These are phyloP conservation scores for Eupristina koningsbergeri DNA, from an alignment of 1,140 invertebrate genomes.

Conservation along the genomic window DNA sequence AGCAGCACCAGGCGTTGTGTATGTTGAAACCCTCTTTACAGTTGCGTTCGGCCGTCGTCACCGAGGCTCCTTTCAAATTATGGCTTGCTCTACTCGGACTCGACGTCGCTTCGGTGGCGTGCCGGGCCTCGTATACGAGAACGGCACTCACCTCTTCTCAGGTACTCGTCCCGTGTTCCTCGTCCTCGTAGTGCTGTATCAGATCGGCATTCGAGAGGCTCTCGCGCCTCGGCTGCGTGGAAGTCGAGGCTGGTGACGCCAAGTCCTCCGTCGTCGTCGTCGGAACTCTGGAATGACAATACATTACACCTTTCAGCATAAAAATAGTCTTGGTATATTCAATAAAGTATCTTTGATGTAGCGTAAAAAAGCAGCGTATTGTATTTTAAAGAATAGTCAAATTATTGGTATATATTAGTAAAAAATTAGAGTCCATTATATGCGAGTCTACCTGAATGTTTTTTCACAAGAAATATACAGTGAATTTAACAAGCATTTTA, in stretches of 20 bases:
- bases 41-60: background rate
- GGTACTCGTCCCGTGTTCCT: slow-evolving; percentile 54
- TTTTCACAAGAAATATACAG: background rate
- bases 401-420: too few species aligned
- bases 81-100: background rate
- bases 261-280: too few species aligned
- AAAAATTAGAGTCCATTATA: too few species aligned
- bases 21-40: slow-evolving; percentile 68
- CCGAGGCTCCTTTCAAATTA: slow-evolving; percentile 4
- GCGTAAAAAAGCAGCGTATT: too few species aligned
- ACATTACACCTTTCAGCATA: too few species aligned
- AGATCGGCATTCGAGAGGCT: slow-evolving; percentile 62
- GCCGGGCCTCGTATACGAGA: slow-evolving; percentile 52
- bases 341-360: too few species aligned
- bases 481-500: background rate
- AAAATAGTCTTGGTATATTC: too few species aligned
- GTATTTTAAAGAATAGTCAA: too few species aligned
- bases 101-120: background rate
- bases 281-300: too few species aligned
- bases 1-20: slow-evolving; percentile 73
- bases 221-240: slow-evolving; percentile 28
- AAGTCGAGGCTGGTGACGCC: background rate
- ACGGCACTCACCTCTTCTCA: slow-evolving; percentile 62
- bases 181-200: slow-evolving; percentile 60
- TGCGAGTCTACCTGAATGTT: too few species aligned